phyloP scores from a whole-genome alignment of 2,888 invertebrate genomes.

The Theodoxus fluviatilis region DNA sequence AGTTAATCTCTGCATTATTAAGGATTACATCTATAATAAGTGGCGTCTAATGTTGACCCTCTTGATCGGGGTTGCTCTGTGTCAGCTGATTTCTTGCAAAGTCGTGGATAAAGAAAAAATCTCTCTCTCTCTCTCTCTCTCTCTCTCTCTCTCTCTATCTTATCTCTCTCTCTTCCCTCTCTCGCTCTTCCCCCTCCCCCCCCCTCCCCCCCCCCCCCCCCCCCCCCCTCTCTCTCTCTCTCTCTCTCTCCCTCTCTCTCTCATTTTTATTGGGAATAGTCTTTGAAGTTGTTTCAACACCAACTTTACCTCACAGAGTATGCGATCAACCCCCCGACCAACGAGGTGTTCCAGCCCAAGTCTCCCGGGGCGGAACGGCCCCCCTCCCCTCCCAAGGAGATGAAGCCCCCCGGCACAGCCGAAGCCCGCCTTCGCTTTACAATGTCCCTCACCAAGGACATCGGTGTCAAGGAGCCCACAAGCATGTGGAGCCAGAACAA shows the following conservation, averaged over 20 bases:
- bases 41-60: too few relatives aligned
- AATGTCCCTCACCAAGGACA: constrained; percentile 30
- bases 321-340: constrained; percentile 29
- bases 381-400: neutral
- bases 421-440: constrained; percentile 30
- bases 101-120: too few relatives aligned
- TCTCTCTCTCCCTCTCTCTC: neutral
- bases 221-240: neutral
- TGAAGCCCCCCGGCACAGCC: constrained; percentile 14
- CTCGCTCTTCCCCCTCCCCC: neutral
- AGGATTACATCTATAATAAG: too few relatives aligned
- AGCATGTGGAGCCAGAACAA: constrained; percentile 34
- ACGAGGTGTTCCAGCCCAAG: constrained; percentile 31
- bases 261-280: neutral
- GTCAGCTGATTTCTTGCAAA: too few relatives aligned
- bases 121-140: neutral
- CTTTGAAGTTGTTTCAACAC: neutral
- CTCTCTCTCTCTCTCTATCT: neutral
- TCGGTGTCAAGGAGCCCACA: constrained; percentile 3
- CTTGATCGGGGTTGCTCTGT: too few relatives aligned
- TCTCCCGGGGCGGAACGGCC: neutral
- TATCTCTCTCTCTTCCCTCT: neutral
- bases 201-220: neutral
- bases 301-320: constrained; percentile 24
- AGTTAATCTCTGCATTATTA: too few relatives aligned